Conservation (phyloP, 2,113 vertebrate species). For the Regulus satrapa region DNA sequence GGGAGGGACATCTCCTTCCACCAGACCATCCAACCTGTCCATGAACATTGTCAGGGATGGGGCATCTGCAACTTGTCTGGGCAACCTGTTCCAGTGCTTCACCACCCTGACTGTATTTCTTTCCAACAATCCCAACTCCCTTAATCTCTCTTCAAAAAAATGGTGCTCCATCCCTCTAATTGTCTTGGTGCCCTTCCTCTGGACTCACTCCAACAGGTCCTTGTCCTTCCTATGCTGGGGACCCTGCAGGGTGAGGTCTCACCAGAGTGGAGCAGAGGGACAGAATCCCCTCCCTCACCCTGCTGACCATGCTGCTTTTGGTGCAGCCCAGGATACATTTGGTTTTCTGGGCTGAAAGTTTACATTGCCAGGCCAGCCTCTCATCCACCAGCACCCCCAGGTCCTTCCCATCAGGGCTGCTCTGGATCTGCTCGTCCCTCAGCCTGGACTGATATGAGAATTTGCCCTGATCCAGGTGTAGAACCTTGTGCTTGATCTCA, state of each 20-base stretch:
- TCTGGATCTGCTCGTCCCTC: not conserved
- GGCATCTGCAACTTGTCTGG: not conserved
- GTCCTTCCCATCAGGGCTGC: not conserved
- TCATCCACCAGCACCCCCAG: not conserved
- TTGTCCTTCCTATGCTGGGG: not conserved
- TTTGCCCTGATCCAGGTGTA: not conserved
- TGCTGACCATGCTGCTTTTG: accelerated
- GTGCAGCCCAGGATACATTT: not conserved
- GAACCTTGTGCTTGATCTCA: not conserved
- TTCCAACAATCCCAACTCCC: not conserved
- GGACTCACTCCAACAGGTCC: not conserved
- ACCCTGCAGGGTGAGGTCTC: not conserved
- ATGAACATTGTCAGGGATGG: not conserved
- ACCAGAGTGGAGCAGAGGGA: not conserved
- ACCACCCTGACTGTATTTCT: not conserved
- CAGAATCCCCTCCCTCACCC: not conserved
- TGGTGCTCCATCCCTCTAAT: not conserved
- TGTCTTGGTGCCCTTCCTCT: not conserved
- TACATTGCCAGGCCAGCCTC: not conserved
- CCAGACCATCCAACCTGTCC: not conserved
- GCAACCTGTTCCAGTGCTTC: not conserved
- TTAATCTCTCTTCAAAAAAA: not conserved
- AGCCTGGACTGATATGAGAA: not conserved
- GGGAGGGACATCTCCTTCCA: not conserved
- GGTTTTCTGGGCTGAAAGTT: not conserved